Conservation (phyloP, 2,888 invertebrate species). For the Drosophila rubida region DNA sequence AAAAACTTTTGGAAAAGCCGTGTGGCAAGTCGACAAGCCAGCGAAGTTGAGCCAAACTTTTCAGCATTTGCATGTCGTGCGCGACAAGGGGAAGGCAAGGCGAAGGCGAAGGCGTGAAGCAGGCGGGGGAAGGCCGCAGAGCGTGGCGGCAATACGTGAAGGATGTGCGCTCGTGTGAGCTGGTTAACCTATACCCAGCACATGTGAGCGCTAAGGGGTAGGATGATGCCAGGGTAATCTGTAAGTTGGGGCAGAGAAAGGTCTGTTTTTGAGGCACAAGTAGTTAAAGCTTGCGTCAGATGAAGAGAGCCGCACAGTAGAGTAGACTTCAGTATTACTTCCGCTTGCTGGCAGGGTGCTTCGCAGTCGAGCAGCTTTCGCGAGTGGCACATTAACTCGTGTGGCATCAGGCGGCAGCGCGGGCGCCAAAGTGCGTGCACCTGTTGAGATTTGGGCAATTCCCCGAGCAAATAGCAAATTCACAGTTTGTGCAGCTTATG, state of each 20-base stretch:
- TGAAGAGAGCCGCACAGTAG: too few species aligned
- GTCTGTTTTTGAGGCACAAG: too few species aligned
- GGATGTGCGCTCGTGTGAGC: constrained; percentile 26
- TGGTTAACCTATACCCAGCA: constrained; percentile 21
- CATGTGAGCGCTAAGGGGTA: constrained; percentile 2
- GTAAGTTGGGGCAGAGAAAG: too few species aligned
- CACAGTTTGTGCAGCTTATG: constrained; percentile 72
- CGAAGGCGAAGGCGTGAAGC: not conserved
- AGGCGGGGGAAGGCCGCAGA: not conserved
- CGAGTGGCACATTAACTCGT: not conserved
- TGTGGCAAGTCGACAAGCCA: constrained; percentile 47
- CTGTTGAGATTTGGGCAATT: constrained; percentile 83
- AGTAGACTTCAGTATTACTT: too few species aligned
- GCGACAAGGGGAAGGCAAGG: not conserved
- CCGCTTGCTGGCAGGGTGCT: not conserved
- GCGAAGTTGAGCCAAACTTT: constrained; percentile 57
- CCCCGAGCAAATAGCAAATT: constrained; percentile 83
- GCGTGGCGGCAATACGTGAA: constrained; percentile 2
- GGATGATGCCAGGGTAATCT: not conserved
- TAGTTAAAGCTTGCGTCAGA: too few species aligned
- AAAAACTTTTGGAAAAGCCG: constrained; percentile 69
- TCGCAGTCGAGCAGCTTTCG: not conserved
- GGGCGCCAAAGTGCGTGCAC: constrained; percentile 81
- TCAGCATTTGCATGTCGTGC: constrained; percentile 33
- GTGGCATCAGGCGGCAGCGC: constrained; percentile 13